Conservation (phyloP, 2,113 vertebrate genomes). For the Grallaria varia region DNA sequence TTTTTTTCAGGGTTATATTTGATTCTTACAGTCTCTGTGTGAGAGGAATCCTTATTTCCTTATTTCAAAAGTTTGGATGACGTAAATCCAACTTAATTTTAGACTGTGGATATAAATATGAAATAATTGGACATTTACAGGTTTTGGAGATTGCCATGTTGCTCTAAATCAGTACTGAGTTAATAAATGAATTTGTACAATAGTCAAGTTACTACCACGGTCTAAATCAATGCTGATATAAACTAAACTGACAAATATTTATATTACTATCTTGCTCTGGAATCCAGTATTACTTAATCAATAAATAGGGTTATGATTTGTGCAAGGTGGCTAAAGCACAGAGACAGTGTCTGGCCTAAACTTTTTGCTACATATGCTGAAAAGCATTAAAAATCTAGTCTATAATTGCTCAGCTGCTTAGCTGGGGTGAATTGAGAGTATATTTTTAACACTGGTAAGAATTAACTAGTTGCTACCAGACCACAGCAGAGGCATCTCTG, state of each 20-base stretch:
- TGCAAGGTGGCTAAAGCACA: not conserved
- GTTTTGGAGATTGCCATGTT: not conserved
- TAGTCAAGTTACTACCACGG: not conserved
- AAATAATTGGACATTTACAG: not conserved
- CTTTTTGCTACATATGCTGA: not conserved
- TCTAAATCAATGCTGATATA: not conserved
- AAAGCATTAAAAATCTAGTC: not conserved
- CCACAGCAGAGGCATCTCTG: not conserved
- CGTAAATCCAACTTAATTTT: not conserved
- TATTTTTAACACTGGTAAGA: not conserved
- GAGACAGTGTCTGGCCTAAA: not conserved
- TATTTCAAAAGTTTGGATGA: not conserved
- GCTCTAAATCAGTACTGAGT: not conserved
- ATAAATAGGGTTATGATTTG: not conserved
- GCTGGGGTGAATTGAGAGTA: not conserved
- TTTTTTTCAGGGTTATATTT: not conserved
- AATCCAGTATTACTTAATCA: not conserved
- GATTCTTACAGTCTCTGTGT: not conserved
- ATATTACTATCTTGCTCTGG: not conserved
- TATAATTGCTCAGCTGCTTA: not conserved
- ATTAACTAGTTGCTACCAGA: not conserved
- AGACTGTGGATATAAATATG: not conserved
- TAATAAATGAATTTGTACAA: not conserved
- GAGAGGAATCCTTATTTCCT: not conserved
- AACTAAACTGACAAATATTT: constrained; percentile 13